Percentiles rank a stretch among this genome's conserved stretches.
phyloP scores from a whole-genome alignment of 2,888 invertebrate genomes.

The Phania funesta region DNA sequence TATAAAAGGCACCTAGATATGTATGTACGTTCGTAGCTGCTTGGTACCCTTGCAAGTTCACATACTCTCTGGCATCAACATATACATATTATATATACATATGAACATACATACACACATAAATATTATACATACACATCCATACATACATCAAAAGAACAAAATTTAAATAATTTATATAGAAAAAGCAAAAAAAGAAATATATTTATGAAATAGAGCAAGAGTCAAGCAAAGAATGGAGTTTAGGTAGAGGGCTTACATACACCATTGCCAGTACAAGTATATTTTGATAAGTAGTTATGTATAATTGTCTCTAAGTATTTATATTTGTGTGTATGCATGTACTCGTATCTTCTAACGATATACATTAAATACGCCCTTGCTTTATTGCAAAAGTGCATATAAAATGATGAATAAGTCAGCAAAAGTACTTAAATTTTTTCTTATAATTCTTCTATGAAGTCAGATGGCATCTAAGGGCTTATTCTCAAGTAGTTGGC shows the following conservation, averaged over 20 bases:
- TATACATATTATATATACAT: too few relatives aligned
- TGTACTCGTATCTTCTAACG: constrained; percentile 7
- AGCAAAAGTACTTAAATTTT: constrained; percentile 7
- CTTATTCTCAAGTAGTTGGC: neutral
- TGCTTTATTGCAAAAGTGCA: constrained; percentile 62
- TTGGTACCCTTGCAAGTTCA: constrained; percentile 19
- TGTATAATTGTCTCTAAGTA: too few relatives aligned
- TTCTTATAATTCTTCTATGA: neutral
- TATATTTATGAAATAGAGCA: constrained; percentile 21
- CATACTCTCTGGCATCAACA: neutral
- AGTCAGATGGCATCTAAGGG: neutral
- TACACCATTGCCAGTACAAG: too few relatives aligned
- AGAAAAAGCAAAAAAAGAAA: neutral
- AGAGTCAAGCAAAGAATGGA: constrained; percentile 24
- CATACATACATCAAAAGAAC: constrained; percentile 42
- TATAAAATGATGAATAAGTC: constrained; percentile 29
- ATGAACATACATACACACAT: neutral
- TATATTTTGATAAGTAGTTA: too few relatives aligned
- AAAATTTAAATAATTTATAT: constrained; percentile 53
- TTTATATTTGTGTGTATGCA: neutral
- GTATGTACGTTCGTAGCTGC: neutral
- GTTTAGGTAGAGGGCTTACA: neutral
- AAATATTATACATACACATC: too few relatives aligned
- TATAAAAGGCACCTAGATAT: constrained; percentile 55
- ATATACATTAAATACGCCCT: constrained; percentile 51